These are phyloP conservation scores for Phalacrocorax carbo DNA, from an alignment of 2,113 vertebrate species.

Conservation along the genomic window DNA sequence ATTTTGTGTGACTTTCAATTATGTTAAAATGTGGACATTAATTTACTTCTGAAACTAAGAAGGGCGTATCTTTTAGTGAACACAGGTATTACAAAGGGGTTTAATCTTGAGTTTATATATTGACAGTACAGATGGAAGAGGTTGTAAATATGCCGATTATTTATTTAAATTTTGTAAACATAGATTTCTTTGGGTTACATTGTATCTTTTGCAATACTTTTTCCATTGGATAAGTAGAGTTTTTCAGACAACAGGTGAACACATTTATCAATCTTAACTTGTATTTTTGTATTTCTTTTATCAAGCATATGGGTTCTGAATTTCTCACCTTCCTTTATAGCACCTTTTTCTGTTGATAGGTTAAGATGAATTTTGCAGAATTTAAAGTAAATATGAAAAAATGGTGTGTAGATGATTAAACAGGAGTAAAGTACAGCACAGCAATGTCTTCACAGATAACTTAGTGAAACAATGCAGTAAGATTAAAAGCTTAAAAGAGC, in stretches of 20 bases:
- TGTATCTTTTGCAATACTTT: neutral
- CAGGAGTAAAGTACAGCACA: neutral
- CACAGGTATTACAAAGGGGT: neutral
- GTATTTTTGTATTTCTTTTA: neutral
- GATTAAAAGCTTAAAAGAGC: neutral
- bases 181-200: neutral
- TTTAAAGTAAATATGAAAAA: neutral
- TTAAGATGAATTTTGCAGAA: neutral
- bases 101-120: neutral
- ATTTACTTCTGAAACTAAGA: neutral
- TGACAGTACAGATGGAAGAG: neutral
- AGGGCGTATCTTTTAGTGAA: neutral
- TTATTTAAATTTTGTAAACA: neutral
- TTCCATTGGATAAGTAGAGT: neutral
- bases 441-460: neutral
- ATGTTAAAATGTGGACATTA: neutral
- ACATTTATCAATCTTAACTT: neutral
- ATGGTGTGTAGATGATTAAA: neutral
- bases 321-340: neutral
- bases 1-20: neutral
- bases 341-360: neutral
- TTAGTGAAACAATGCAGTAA: neutral
- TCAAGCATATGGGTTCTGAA: neutral
- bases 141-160: neutral
- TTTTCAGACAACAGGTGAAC: neutral